These are phyloP conservation scores for Lordiphosa collinella DNA, from an alignment of 1,140 invertebrate species.

Conservation along the genomic window DNA sequence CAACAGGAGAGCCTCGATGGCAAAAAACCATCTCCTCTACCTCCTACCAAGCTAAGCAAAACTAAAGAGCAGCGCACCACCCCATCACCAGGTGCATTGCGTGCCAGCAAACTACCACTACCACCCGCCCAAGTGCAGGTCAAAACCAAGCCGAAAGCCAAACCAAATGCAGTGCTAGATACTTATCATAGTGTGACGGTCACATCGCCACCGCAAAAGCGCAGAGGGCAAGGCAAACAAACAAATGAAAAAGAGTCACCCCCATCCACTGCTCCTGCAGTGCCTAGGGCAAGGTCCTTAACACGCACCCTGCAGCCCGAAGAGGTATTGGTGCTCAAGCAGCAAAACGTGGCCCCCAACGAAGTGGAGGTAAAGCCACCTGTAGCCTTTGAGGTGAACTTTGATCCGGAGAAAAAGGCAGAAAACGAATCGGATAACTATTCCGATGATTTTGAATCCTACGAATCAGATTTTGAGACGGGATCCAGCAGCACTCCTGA, in stretches of 20 bases:
- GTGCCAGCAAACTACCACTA: constrained; percentile 25
- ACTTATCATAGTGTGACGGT: constrained; percentile 77
- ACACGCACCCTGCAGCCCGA: constrained; percentile 70
- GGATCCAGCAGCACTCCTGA: constrained; percentile 55
- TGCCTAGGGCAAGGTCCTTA: constrained; percentile 36
- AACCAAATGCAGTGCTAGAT: constrained; percentile 71
- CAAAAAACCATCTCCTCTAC: constrained; percentile 19
- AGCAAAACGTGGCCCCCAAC: constrained; percentile 38
- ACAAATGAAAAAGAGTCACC: constrained; percentile 9
- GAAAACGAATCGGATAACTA: constrained; percentile 68
- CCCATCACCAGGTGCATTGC: constrained; percentile 52
- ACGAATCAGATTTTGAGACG: constrained; percentile 81
- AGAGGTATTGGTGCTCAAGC: constrained; percentile 66
- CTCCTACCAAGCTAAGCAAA: constrained; percentile 30
- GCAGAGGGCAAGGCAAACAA: constrained; percentile 37
- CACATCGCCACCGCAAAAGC: constrained; percentile 70
- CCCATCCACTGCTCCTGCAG: background rate
- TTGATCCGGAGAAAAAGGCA: constrained; percentile 40
- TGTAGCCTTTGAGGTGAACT: constrained; percentile 72
- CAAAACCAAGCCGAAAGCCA: constrained; percentile 32
- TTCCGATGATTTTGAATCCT: constrained; percentile 82
- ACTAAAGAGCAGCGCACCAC: constrained; percentile 39
- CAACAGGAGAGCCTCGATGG: constrained; percentile 49
- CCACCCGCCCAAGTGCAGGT: constrained; percentile 3
- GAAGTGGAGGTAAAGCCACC: constrained; percentile 43